phyloP scores from a whole-genome alignment of 2,888 invertebrate genomes.

The Dermolepida albohirtum region DNA sequence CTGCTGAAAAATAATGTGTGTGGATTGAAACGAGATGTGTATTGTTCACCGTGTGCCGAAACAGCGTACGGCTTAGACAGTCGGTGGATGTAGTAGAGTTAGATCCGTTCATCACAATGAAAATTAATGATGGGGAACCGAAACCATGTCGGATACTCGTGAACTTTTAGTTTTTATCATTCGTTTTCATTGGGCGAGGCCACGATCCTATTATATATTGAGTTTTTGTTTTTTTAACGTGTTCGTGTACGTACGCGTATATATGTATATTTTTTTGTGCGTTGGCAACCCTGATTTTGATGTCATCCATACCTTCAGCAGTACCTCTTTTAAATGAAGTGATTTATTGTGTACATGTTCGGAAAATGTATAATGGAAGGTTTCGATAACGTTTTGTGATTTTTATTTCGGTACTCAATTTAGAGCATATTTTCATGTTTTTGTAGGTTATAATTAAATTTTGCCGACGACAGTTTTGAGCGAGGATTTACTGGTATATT shows the following conservation, averaged over 20 bases:
- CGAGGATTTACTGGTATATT: no score
- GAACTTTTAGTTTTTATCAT: slow-evolving; percentile 19
- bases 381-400: not conserved
- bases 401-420: not conserved
- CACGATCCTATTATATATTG: slow-evolving; percentile 7
- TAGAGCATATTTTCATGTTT: no score
- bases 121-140: slow-evolving; percentile 28
- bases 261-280: not conserved
- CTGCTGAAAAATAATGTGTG: no score
- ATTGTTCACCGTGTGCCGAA: slow-evolving; percentile 1
- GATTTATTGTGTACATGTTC: slow-evolving; percentile 2
- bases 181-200: not conserved
- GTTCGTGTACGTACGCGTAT: not conserved
- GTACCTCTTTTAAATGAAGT: slow-evolving; percentile 10
- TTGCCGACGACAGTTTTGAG: no score
- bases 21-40: not conserved
- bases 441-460: no score
- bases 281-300: not conserved
- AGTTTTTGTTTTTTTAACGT: slow-evolving; percentile 9
- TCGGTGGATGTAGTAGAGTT: slow-evolving; percentile 8
- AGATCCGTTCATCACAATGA: slow-evolving; percentile 8
- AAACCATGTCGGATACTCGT: slow-evolving; percentile 9
- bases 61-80: not conserved
- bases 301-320: slow-evolving; percentile 10
- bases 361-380: not conserved